These are phyloP conservation scores for Serranus cabrilla DNA, from an alignment of 2,797 vertebrate genomes.

Conservation along the genomic window DNA sequence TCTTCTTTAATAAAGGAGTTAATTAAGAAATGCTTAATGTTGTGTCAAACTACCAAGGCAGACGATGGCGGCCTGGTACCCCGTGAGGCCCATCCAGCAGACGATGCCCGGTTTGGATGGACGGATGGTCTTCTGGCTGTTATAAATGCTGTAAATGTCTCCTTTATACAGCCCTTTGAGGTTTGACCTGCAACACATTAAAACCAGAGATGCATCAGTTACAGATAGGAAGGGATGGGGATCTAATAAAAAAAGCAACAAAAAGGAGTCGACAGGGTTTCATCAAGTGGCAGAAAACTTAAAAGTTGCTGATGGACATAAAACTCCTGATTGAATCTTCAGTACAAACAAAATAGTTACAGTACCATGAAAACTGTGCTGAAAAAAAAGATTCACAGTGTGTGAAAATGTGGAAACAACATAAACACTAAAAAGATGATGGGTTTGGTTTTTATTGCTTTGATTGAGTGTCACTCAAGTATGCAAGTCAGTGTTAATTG, in stretches of 20 bases:
- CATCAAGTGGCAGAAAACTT: neutral
- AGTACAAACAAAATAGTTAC: too few species aligned
- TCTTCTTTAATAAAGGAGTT: neutral
- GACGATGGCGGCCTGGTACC: conserved; percentile 91
- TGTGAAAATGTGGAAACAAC: too few species aligned
- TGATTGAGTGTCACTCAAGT: too few species aligned
- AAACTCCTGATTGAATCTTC: neutral
- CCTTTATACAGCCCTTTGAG: conserved; percentile 89
- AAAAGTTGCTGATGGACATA: neutral
- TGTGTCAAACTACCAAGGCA: conserved; percentile 83
- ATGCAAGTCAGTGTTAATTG: too few species aligned
- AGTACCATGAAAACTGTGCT: too few species aligned
- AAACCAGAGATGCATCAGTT: neutral
- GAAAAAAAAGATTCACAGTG: too few species aligned
- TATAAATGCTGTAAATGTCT: conserved; percentile 86
- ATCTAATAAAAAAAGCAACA: neutral
- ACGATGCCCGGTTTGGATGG: conserved; percentile 88
- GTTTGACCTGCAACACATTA: conserved; percentile 85
- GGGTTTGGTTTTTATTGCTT: too few species aligned
- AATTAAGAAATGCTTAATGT: conserved; percentile 58
- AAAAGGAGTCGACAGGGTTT: neutral
- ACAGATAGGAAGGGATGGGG: neutral
- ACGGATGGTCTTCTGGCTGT: conserved; percentile 82
- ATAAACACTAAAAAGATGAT: too few species aligned
- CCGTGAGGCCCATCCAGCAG: conserved; percentile 93